Evolutionary conservation across 1,140 invertebrate species (phyloP).

Genomic region (Telenomus remus): DNA sequence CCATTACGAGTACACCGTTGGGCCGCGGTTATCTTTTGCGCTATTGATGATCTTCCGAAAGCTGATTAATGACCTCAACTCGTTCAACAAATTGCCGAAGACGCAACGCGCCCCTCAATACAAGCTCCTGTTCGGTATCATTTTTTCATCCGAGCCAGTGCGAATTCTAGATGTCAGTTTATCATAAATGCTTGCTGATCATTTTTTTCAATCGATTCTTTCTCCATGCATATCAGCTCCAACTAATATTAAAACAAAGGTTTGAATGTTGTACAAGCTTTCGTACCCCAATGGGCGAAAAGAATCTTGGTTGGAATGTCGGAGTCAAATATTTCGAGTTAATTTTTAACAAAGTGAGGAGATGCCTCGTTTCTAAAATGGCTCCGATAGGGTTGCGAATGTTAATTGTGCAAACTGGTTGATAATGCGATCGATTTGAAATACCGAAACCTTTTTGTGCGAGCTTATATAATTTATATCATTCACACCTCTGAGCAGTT

Average conservation of each 20-base stretch:
- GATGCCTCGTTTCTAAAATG: too few relatives aligned
- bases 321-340: too few relatives aligned
- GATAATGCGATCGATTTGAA: slow-evolving; percentile 9
- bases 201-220: too few relatives aligned
- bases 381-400: too few relatives aligned
- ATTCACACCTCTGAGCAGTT: slow-evolving; percentile 41
- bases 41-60: slow-evolving; percentile 74
- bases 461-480: slow-evolving; percentile 16
- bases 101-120: slow-evolving; percentile 38
- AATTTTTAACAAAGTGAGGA: too few relatives aligned
- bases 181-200: too few relatives aligned
- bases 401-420: background rate
- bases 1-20: slow-evolving; percentile 73
- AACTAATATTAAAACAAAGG: too few relatives aligned
- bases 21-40: slow-evolving; percentile 70
- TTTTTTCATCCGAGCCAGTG: slow-evolving; percentile 20
- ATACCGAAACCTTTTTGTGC: slow-evolving; percentile 6
- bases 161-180: slow-evolving; percentile 1
- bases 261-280: too few relatives aligned
- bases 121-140: slow-evolving; percentile 31
- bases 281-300: too few relatives aligned
- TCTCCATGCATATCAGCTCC: too few relatives aligned
- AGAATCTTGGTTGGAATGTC: too few relatives aligned
- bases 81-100: slow-evolving; percentile 69
- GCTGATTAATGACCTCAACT: slow-evolving; percentile 72